These are phyloP conservation scores for Orussus abietinus DNA, from an alignment of 1,140 invertebrate species.

Conservation along the genomic window DNA sequence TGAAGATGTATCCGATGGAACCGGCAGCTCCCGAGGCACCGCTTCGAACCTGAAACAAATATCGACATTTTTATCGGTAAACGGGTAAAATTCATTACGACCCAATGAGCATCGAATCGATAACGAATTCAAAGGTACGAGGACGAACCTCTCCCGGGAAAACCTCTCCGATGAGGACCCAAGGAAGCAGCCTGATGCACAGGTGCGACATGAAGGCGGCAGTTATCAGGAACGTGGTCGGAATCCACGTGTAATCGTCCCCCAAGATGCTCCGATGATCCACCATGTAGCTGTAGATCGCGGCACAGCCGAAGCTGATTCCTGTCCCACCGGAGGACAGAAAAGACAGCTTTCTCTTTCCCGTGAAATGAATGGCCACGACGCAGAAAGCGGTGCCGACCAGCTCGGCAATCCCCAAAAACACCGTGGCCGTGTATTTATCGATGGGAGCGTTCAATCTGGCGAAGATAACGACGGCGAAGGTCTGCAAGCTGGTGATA, in stretches of 20 bases:
- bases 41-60: conserved; percentile 60
- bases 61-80: conserved; percentile 7
- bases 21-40: conserved; percentile 65
- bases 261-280: conserved; percentile 21
- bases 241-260: conserved; percentile 62
- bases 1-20: conserved; percentile 68
- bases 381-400: conserved; percentile 63
- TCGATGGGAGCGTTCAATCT: conserved; percentile 66
- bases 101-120: too few relatives aligned
- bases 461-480: conserved; percentile 68
- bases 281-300: conserved; percentile 54
- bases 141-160: conserved; percentile 37
- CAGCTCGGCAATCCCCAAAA: conserved; percentile 66
- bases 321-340: conserved; percentile 62
- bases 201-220: conserved; percentile 66
- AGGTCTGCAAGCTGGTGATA: conserved; percentile 67
- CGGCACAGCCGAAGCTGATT: conserved; percentile 59
- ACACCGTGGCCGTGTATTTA: conserved; percentile 67
- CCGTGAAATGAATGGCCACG: conserved; percentile 62
- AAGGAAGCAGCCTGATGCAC: conserved; percentile 68
- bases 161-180: conserved; percentile 74
- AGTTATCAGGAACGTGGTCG: conserved; percentile 61
- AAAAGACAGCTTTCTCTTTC: conserved; percentile 66
- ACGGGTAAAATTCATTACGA: too few relatives aligned
- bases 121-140: too few relatives aligned